Evolutionary conservation across 2,113 vertebrate genomes (phyloP).

Genomic region (Nannospalax galili): DNA sequence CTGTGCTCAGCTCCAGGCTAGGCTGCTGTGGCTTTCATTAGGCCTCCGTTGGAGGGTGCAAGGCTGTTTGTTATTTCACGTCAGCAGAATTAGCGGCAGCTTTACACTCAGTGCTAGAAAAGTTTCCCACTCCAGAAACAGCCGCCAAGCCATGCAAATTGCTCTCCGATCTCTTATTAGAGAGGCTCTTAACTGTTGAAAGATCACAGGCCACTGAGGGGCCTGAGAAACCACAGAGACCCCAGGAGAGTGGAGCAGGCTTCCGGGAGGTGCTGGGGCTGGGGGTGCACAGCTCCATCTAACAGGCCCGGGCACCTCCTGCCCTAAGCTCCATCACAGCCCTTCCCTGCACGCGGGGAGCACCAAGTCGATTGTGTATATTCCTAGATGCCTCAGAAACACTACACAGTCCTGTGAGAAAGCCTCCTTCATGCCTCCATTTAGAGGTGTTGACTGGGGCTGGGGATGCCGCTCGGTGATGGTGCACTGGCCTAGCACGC

Average conservation of each 20-base stretch:
- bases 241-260: neutral
- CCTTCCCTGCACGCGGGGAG: neutral
- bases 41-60: conserved; percentile 34
- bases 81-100: conserved; percentile 42
- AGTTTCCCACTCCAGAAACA: conserved; percentile 71
- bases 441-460: neutral
- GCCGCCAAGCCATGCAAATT: conserved; percentile 75
- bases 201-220: conserved; percentile 46
- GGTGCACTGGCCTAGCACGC: neutral
- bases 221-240: conserved; percentile 24
- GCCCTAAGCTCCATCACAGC: fast-evolving
- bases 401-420: fast-evolving
- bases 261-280: neutral
- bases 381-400: neutral
- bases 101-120: neutral
- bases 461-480: neutral
- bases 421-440: neutral
- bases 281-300: fast-evolving
- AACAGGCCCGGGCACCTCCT: fast-evolving
- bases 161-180: conserved; percentile 78
- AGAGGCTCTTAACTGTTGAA: conserved; percentile 68
- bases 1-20: neutral
- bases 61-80: conserved; percentile 71
- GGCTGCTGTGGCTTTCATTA: neutral
- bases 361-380: neutral